phyloP scores from a whole-genome alignment of 2,888 invertebrate genomes.

The Nematopogon swammerdamellus region DNA sequence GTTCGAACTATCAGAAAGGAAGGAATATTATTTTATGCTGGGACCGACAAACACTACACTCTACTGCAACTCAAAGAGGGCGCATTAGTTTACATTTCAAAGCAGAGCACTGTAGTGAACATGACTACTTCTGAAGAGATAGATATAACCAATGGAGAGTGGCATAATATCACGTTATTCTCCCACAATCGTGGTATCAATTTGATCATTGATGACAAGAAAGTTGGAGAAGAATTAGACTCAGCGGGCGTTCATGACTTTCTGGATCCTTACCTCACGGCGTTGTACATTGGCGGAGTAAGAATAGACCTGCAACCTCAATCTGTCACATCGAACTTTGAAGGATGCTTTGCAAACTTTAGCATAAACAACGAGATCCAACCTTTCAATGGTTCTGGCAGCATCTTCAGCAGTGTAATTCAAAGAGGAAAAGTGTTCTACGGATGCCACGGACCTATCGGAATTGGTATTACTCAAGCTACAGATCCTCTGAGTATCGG shows the following conservation, averaged over 20 bases:
- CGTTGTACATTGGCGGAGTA: conserved; percentile 76
- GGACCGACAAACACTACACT: conserved; percentile 85
- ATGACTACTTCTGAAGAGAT: conserved; percentile 69
- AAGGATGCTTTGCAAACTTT: conserved; percentile 89
- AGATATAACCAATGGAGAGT: conserved; percentile 74
- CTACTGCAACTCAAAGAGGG: conserved; percentile 75
- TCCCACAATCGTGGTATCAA: conserved; percentile 69
- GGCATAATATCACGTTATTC: conserved; percentile 84
- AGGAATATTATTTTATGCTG: conserved; percentile 82
- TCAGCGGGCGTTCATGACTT: conserved; percentile 87
- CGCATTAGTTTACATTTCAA: conserved; percentile 75
- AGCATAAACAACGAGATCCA: conserved; percentile 86
- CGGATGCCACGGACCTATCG: conserved; percentile 75
- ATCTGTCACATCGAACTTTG: conserved; percentile 62
- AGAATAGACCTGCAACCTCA: conserved; percentile 60
- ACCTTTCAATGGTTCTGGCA: conserved; percentile 85
- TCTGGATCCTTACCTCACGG: conserved; percentile 83
- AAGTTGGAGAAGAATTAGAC: conserved; percentile 82
- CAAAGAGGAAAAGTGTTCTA: conserved; percentile 68
- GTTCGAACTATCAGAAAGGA: conserved; percentile 77
- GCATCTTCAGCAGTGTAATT: conserved; percentile 68
- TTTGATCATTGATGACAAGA: conserved; percentile 65
- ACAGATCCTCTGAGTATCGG: conserved; percentile 90
- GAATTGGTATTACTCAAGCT: conserved; percentile 72
- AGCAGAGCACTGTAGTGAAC: conserved; percentile 74